Conservation (phyloP, 2,888 invertebrate genomes). For the Phyllotreta cruciferae region DNA sequence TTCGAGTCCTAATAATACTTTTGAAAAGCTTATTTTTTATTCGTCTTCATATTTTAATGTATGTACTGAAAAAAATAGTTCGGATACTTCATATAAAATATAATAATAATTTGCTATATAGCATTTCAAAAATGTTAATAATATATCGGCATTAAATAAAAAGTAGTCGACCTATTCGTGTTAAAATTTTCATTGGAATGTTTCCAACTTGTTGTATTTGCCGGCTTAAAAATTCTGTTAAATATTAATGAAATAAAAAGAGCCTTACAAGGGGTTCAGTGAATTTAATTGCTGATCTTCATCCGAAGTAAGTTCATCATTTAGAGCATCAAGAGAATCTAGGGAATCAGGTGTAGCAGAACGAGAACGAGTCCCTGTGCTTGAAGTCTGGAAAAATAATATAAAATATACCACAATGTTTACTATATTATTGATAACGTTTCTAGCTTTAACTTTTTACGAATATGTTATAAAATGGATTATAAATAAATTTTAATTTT, state of each 20-base stretch:
- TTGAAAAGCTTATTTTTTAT: too few relatives aligned
- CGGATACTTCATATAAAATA: too few relatives aligned
- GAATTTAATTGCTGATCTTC: constrained; percentile 39
- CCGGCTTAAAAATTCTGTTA: background rate
- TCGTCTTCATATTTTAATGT: too few relatives aligned
- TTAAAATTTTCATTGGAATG: background rate
- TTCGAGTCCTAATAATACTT: too few relatives aligned
- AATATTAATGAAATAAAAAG: constrained; percentile 2
- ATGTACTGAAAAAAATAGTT: too few relatives aligned
- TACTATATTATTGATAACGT: background rate
- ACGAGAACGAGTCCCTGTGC: constrained; percentile 82
- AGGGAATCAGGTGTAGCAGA: constrained; percentile 90
- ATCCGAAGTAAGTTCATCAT: constrained; percentile 55
- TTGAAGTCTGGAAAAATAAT: constrained; percentile 68
- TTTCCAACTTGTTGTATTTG: background rate
- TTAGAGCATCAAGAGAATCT: constrained; percentile 66
- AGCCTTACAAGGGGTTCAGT: constrained; percentile 46
- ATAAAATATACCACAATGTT: background rate
- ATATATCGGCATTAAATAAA: background rate
- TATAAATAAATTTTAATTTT: too few relatives aligned
- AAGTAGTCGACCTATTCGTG: background rate
- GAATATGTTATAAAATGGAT: too few relatives aligned
- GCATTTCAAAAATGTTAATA: too few relatives aligned
- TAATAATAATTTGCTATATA: too few relatives aligned
- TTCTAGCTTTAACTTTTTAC: too few relatives aligned